These are phyloP conservation scores for Apostichopus japonicus DNA, from an alignment of 35 echinoderm and acorn worm genomes.

Conservation along the genomic window DNA sequence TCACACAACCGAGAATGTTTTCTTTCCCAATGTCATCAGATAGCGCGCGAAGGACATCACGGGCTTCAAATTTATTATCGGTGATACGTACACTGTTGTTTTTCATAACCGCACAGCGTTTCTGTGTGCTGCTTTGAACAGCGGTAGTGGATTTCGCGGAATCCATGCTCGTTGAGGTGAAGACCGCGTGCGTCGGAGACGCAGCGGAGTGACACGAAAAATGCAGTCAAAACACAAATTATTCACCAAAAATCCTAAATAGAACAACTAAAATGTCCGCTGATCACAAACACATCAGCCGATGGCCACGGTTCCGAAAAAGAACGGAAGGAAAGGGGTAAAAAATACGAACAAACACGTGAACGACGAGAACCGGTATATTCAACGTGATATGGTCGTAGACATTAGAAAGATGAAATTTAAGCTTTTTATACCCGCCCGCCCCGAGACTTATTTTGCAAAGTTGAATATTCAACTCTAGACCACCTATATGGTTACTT, in stretches of 20 bases:
- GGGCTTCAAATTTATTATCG: neutral
- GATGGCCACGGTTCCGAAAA: neutral
- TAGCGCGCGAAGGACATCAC: neutral
- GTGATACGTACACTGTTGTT: constrained; percentile 8
- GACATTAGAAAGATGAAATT: too few relatives aligned
- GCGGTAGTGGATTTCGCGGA: neutral
- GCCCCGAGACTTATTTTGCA: too few relatives aligned
- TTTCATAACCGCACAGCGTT: neutral
- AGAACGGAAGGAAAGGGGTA: neutral
- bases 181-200: neutral
- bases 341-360: neutral
- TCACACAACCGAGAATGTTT: constrained; percentile 37
- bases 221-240: neutral
- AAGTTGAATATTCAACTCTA: too few relatives aligned
- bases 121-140: neutral
- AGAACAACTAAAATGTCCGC: neutral
- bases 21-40: constrained; percentile 16
- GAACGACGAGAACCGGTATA: too few relatives aligned
- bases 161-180: neutral
- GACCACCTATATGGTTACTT: too few relatives aligned
- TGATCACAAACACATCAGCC: neutral
- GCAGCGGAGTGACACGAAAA: neutral
- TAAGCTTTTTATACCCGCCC: too few relatives aligned
- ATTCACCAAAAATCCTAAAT: neutral
- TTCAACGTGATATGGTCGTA: too few relatives aligned